A percentile compares a stretch with the other conserved stretches of the same genome.
These are phyloP conservation scores for Neocrepidodera transversa DNA, from an alignment of 2,888 invertebrate genomes.

Conservation along the genomic window DNA sequence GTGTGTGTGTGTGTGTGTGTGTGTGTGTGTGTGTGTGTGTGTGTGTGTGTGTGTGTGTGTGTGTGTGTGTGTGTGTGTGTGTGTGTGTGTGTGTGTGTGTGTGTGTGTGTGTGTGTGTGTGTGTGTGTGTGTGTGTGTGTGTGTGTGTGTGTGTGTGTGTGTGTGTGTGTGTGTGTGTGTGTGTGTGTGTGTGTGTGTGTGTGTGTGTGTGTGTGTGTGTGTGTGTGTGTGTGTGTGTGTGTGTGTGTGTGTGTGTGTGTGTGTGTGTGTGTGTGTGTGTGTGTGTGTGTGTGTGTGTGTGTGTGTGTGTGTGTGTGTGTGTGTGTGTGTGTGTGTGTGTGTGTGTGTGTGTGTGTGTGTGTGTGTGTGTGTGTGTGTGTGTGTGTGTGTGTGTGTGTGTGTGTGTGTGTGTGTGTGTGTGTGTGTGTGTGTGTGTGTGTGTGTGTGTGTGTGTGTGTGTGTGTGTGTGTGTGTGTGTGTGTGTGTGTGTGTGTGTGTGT, in stretches of 20 bases:
- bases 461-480: too few species aligned
- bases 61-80: background rate
- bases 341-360: too few species aligned
- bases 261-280: too few species aligned
- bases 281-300: too few species aligned
- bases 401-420: too few species aligned
- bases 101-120: background rate
- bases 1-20: background rate
- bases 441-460: too few species aligned
- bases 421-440: too few species aligned
- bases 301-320: too few species aligned
- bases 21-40: background rate
- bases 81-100: background rate
- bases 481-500: too few species aligned
- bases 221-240: background rate
- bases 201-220: background rate
- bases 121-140: background rate
- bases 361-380: too few species aligned
- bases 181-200: background rate
- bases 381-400: too few species aligned
- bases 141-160: background rate
- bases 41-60: background rate
- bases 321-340: too few species aligned
- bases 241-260: background rate
- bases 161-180: background rate